Evolutionary conservation across 2,113 vertebrate genomes (phyloP).

Genomic region (Microcebus tavaratra): DNA sequence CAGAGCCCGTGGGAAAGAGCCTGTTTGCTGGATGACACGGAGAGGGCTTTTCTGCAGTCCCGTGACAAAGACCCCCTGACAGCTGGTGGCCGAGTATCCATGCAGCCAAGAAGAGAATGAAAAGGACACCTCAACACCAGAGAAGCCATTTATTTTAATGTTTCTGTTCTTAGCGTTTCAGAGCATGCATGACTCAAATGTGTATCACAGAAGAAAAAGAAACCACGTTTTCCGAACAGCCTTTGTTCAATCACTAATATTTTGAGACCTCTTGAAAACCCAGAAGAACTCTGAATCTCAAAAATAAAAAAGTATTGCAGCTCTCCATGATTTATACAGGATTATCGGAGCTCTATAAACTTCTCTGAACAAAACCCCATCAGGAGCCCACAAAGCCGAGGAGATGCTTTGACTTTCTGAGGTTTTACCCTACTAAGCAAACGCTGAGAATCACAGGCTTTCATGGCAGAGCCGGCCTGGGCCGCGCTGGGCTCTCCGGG

Average conservation of each 20-base stretch:
- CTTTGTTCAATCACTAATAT: not conserved
- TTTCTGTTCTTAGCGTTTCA: not conserved
- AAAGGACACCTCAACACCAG: not conserved
- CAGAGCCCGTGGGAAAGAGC: not conserved
- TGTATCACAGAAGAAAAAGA: not conserved
- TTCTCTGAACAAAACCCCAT: not conserved
- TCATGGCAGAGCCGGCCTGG: not conserved
- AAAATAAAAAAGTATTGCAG: not conserved
- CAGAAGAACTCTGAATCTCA: not conserved
- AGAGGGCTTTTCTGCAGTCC: not conserved
- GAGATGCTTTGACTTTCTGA: not conserved
- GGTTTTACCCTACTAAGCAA: not conserved
- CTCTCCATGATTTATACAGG: not conserved
- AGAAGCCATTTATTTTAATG: not conserved
- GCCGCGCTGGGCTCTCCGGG: not conserved
- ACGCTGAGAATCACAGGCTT: not conserved
- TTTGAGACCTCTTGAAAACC: not conserved
- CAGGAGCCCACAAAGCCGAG: not conserved
- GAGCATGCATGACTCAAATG: not conserved
- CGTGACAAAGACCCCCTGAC: constrained; percentile 45
- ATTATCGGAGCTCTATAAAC: not conserved
- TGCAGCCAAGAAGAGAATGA: not conserved
- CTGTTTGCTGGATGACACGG: not conserved
- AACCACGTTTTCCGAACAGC: not conserved
- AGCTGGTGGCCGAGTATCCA: constrained; percentile 59